These are phyloP conservation scores for Ryuthela nishihirai DNA, from an alignment of 2,888 invertebrate species.

Conservation along the genomic window DNA sequence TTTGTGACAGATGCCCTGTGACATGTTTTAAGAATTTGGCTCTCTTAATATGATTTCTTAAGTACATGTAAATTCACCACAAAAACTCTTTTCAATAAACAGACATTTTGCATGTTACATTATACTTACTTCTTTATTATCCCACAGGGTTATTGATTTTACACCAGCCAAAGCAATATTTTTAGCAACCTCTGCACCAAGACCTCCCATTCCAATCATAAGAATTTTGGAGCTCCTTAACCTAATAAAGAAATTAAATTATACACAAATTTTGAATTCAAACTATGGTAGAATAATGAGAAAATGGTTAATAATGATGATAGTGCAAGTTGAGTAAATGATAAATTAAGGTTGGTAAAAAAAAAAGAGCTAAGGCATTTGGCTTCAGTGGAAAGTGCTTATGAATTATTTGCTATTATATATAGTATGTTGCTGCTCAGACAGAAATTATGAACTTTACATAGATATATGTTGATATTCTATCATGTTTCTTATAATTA, in stretches of 20 bases:
- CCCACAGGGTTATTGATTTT: conserved; percentile 79
- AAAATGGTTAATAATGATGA: no score
- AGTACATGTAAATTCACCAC: no score
- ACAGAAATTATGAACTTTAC: no score
- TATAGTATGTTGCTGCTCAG: no score
- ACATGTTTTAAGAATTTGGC: no score
- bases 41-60: no score
- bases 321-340: background rate
- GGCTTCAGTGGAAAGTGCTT: no score
- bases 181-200: conserved; percentile 94
- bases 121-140: conserved; percentile 59
- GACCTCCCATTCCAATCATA: conserved; percentile 79
- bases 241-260: conserved; percentile 52
- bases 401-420: no score
- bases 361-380: no score
- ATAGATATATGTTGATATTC: no score
- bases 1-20: no score
- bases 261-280: background rate
- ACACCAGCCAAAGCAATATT: conserved; percentile 88
- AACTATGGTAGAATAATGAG: background rate
- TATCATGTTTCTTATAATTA: no score
- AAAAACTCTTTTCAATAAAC: background rate
- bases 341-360: background rate
- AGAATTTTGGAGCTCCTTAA: conserved; percentile 80
- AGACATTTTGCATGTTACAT: background rate